Evolutionary conservation across 1,140 invertebrate genomes (phyloP).

Genomic region (Ctenoplectra terminalis): DNA sequence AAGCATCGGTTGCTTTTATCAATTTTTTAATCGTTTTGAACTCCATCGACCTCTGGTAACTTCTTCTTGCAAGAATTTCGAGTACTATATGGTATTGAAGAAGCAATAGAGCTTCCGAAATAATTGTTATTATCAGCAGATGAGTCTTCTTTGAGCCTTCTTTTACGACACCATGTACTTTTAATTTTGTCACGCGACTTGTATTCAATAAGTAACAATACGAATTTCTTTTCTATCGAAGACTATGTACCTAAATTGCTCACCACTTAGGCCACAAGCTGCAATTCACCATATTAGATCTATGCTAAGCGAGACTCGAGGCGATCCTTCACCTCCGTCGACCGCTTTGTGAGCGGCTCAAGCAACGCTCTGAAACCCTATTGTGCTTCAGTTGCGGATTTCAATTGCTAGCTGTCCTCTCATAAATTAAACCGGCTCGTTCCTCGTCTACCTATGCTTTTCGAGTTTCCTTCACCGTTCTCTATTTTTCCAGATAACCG

Average conservation of each 20-base stretch:
- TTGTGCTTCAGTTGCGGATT: conserved; percentile 69
- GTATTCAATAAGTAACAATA: background rate
- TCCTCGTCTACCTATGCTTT: background rate
- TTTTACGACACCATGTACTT: background rate
- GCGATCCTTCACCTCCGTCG: conserved; percentile 6
- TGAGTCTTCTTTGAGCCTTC: background rate
- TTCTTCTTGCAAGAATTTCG: background rate
- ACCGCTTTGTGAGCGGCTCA: conserved; percentile 61
- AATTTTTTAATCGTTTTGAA: background rate
- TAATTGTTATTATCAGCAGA: too few species aligned
- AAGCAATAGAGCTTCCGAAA: background rate
- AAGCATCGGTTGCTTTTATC: background rate
- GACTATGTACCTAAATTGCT: background rate
- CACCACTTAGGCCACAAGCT: background rate
- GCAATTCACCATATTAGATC: conserved; percentile 32
- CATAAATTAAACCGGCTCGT: conserved; percentile 53
- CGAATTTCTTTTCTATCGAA: conserved; percentile 12
- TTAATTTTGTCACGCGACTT: background rate
- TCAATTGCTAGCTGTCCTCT: conserved; percentile 64
- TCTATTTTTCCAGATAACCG: background rate
- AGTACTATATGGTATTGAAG: background rate
- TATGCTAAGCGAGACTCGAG: conserved; percentile 15
- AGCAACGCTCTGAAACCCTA: conserved; percentile 54
- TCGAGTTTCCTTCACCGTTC: background rate
- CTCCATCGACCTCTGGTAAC: background rate